Conservation (phyloP, 2,888 invertebrate species). For the Nephrotoma flavescens region DNA sequence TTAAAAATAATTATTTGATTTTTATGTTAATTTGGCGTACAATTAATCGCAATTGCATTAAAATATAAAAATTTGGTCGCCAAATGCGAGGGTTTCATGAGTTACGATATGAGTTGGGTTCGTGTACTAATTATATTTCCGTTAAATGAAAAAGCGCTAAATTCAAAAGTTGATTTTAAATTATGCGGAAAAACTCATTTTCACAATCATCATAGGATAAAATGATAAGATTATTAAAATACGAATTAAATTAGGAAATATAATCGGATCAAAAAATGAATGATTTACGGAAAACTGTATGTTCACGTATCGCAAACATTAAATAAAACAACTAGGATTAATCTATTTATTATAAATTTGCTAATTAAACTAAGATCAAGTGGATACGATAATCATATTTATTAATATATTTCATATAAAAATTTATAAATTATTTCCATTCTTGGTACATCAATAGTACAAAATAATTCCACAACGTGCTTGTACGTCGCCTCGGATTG, state of each 20-base stretch:
- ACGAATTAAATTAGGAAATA: neutral
- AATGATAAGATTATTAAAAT: neutral
- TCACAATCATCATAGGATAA: neutral
- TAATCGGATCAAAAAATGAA: too few species aligned
- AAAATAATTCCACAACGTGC: neutral
- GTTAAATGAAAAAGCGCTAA: neutral
- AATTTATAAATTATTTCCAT: neutral
- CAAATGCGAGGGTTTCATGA: conserved; percentile 51
- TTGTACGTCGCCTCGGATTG: neutral
- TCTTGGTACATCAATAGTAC: neutral
- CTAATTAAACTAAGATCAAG: too few species aligned
- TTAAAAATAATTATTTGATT: neutral
- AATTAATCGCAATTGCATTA: neutral
- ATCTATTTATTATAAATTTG: too few species aligned
- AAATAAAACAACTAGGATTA: too few species aligned
- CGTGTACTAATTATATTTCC: conserved; percentile 18
- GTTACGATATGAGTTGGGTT: conserved; percentile 33
- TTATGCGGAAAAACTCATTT: neutral
- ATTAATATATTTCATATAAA: neutral
- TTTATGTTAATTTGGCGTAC: neutral
- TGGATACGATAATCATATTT: neutral
- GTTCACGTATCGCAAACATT: too few species aligned
- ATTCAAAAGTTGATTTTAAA: neutral
- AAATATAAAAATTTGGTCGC: conserved; percentile 19
- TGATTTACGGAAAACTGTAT: too few species aligned